Evolutionary conservation across 2,797 vertebrate species (phyloP), one percentile per base, ranked within the genome.

Genomic region (Myiothlypis chrysogaster): DNA sequence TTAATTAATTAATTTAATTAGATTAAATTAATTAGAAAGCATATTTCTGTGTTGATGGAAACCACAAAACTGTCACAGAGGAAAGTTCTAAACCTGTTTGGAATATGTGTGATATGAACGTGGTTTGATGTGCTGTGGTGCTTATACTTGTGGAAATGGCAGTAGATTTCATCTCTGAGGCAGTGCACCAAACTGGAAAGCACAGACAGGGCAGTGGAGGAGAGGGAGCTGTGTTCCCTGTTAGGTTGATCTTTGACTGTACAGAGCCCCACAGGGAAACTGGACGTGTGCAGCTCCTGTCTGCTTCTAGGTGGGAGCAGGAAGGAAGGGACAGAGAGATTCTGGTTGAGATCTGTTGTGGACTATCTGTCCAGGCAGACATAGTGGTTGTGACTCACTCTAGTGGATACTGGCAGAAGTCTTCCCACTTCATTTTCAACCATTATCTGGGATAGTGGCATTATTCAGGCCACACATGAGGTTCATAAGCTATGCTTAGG

Each of bases 321-420:
- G 43, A 75, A 47, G 32, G 19, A 61, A 43, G 30, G 35, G 56
- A 21, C 10, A 15, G n/a, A 16, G 27, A 52, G 14, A 20, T 53
- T 73, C 39, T 82, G 16, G 2, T 14, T 80, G 55, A 55, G n/a
- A 25, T 63, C 34, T 81, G 32, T 25, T 75, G 47, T 9, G 16
- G 43, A 6, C 14, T 20, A 0, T 22, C 46, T n/a, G 22, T 63
- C 17, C 23, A 16, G 35, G n/a, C 12, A 20, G 25, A 44, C 0
- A 0, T 4, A 35, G 22, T 35, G 25, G 12, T 41, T 53, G 15
- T 63, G 55, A 57, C 28, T 71, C 47, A 11, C 10, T 25, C 14
- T 39, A 25, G 35, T 24, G 30, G 10, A 43, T 56, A 14, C 13
- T 57, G 39, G 19, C 7, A 60, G 61, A 65, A 59, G 24, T 37